These are phyloP conservation scores for Zaprionus nigranus DNA, from an alignment of 1,140 invertebrate species.

Conservation along the genomic window DNA sequence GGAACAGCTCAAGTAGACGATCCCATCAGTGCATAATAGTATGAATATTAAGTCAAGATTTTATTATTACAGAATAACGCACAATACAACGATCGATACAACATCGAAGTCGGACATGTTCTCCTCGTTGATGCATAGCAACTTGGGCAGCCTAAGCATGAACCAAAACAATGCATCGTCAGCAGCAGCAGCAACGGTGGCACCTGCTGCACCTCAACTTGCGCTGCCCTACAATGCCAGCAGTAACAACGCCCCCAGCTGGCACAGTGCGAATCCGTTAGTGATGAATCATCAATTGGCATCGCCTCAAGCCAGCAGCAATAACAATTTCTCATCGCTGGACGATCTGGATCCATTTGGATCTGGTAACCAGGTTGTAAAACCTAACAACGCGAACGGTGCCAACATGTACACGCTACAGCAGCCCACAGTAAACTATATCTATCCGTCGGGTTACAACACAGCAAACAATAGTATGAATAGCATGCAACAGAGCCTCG, in stretches of 20 bases:
- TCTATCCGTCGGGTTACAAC: conserved; percentile 69
- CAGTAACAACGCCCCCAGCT: conserved; percentile 46
- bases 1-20: conserved; percentile 68
- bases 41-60: conserved; percentile 24
- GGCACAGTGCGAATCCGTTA: conserved; percentile 79
- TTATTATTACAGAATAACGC: conserved; percentile 71
- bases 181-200: conserved; percentile 7
- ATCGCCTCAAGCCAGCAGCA: conserved; percentile 65
- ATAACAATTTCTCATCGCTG: conserved; percentile 75
- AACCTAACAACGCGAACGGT: conserved; percentile 57
- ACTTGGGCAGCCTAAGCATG: conserved; percentile 50
- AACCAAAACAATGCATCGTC: conserved; percentile 16
- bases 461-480: conserved; percentile 48
- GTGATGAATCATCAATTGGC: conserved; percentile 79
- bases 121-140: conserved; percentile 74
- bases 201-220: conserved; percentile 35
- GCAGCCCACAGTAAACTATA: conserved; percentile 76
- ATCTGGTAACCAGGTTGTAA: conserved; percentile 22
- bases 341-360: conserved; percentile 77
- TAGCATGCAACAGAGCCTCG: conserved; percentile 49
- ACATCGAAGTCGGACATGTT: conserved; percentile 70
- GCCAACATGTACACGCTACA: conserved; percentile 76
- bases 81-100: conserved; percentile 49
- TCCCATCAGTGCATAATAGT: background rate
- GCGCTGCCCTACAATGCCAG: conserved; percentile 42